Conservation (phyloP, 2,888 invertebrate species). For the Ischnus inquisitorius region DNA sequence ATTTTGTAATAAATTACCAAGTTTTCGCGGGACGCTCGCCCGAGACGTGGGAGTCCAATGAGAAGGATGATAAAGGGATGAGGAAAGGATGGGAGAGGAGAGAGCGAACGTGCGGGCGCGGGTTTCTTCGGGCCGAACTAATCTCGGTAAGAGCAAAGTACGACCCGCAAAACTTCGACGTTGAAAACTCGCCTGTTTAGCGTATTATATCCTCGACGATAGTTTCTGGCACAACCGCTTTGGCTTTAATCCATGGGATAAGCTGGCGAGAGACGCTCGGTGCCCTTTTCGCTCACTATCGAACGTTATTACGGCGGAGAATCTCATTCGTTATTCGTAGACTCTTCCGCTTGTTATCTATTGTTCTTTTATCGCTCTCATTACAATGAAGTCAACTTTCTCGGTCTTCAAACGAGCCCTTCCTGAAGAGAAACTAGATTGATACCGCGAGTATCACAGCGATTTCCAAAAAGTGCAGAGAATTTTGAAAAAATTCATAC, state of each 20-base stretch:
- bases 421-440: not conserved
- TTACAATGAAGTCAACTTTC: constrained; percentile 11
- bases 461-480: too few species aligned
- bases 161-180: constrained; percentile 68
- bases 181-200: constrained; percentile 70
- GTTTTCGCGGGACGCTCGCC: constrained; percentile 58
- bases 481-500: too few species aligned
- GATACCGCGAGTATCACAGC: not conserved
- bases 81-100: constrained; percentile 18
- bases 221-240: constrained; percentile 65
- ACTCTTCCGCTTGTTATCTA: not conserved
- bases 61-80: constrained; percentile 43
- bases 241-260: constrained; percentile 67
- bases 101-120: constrained; percentile 23
- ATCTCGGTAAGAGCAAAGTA: constrained; percentile 74
- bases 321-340: constrained; percentile 8
- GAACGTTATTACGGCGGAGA: not conserved
- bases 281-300: constrained; percentile 28
- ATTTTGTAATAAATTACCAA: constrained; percentile 78
- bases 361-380: constrained; percentile 2
- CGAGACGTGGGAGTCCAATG: constrained; percentile 42
- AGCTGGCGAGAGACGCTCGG: constrained; percentile 49
- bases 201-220: constrained; percentile 70
- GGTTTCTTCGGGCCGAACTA: constrained; percentile 64
- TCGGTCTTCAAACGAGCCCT: not conserved